Percentiles rank a stretch among this genome's conserved stretches.
Evolutionary conservation across 2,888 invertebrate genomes (phyloP).

Genomic region (Alviniconcha strummeri): DNA sequence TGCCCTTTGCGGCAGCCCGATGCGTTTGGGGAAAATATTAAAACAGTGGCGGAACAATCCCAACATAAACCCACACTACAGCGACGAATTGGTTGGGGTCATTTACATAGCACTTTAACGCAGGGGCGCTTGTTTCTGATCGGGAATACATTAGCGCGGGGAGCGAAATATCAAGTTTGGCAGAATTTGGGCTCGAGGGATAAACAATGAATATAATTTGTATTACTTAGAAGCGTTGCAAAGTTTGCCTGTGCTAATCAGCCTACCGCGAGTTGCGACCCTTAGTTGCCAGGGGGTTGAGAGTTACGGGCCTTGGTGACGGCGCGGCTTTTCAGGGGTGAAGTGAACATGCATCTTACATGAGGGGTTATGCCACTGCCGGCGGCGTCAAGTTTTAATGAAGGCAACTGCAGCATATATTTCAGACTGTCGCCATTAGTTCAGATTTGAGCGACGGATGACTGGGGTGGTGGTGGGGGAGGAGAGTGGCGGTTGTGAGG

Average conservation of each 20-base stretch:
- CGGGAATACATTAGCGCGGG: constrained; percentile 30
- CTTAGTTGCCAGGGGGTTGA: background rate
- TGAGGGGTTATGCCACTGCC: constrained; percentile 20
- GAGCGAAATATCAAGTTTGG: constrained; percentile 30
- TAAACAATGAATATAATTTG: constrained; percentile 36
- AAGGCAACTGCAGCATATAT: constrained; percentile 26
- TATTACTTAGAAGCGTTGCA: constrained; percentile 32
- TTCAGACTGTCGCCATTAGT: constrained; percentile 21
- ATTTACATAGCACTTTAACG: constrained; percentile 31
- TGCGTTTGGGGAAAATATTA: constrained; percentile 6
- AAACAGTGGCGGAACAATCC: constrained; percentile 6
- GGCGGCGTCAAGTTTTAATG: constrained; percentile 28
- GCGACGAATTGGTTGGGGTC: constrained; percentile 6
- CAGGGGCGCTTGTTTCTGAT: constrained; percentile 20
- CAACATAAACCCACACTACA: background rate
- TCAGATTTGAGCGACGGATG: constrained; percentile 14
- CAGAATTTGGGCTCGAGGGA: constrained; percentile 28
- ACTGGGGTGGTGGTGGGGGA: background rate
- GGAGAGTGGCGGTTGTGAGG: background rate
- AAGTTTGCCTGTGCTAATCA: constrained; percentile 29
- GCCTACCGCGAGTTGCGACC: constrained; percentile 26
- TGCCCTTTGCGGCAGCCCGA: background rate
- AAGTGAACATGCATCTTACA: constrained; percentile 27
- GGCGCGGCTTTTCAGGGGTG: background rate
- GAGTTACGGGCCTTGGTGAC: background rate